These are phyloP conservation scores for Vombatus ursinus DNA, from an alignment of 2,113 vertebrate genomes.

Conservation along the genomic window DNA sequence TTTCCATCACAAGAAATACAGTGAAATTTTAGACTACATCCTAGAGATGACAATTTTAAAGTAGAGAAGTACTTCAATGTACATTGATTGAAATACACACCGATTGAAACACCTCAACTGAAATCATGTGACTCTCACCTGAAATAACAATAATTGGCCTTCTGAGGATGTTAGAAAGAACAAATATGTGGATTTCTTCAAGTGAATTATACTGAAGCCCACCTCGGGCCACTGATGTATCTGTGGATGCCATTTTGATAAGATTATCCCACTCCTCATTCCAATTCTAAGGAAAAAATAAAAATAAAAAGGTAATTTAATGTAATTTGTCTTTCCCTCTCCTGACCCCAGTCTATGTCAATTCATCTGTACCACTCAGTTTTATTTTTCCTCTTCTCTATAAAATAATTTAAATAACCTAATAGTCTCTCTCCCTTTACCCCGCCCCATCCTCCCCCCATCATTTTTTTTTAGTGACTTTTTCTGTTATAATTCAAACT, in stretches of 20 bases:
- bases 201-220: slow-evolving; percentile 95
- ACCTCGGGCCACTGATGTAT: slow-evolving; percentile 84
- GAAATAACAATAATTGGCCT: slow-evolving; percentile 95
- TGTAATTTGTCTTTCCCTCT: not conserved
- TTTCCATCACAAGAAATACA: not conserved
- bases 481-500: slow-evolving; percentile 48
- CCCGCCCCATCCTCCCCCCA: not conserved
- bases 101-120: not conserved
- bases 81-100: not conserved
- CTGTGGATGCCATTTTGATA: slow-evolving; percentile 94
- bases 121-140: slow-evolving; percentile 84
- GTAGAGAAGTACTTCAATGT: not conserved
- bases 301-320: slow-evolving; percentile 30
- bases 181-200: slow-evolving; percentile 98
- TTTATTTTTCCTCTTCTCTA: slow-evolving; percentile 21
- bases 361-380: not conserved
- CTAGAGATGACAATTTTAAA: not conserved
- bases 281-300: slow-evolving; percentile 92
- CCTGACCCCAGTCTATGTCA: not conserved
- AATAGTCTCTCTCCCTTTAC: not conserved
- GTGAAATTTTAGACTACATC: not conserved
- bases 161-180: slow-evolving; percentile 96
- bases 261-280: slow-evolving; percentile 97
- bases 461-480: slow-evolving; percentile 43
- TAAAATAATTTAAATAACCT: slow-evolving; percentile 27